Evolutionary conservation across 1,140 invertebrate species (phyloP).

Genomic region (Agrilus planipennis): DNA sequence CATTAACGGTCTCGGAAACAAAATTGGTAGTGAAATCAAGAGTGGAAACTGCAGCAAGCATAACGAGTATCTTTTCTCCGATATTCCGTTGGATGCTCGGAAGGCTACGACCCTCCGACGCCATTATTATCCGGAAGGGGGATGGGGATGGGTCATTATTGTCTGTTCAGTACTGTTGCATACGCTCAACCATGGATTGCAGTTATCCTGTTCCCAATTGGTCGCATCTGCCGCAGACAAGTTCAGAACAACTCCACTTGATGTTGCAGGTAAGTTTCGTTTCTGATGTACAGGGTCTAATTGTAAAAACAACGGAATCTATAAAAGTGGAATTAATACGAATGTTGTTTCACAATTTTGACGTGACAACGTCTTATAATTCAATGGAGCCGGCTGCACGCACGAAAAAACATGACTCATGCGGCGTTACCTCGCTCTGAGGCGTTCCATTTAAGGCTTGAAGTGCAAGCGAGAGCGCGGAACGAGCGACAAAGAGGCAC

Average conservation of each 20-base stretch:
- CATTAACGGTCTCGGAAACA: too few species aligned
- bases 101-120: constrained; percentile 33
- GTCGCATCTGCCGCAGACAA: constrained; percentile 19
- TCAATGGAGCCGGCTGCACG: too few species aligned
- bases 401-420: too few species aligned
- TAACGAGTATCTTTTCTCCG: constrained; percentile 17
- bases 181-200: constrained; percentile 51
- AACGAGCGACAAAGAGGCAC: too few species aligned
- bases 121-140: constrained; percentile 68
- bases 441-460: too few species aligned
- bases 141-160: constrained; percentile 69
- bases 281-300: neutral
- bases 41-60: constrained; percentile 12
- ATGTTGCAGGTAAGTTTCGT: constrained; percentile 25
- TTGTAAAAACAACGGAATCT: neutral
- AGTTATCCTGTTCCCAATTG: constrained; percentile 38
- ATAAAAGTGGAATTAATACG: too few species aligned
- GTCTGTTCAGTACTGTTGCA: constrained; percentile 52
- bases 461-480: too few species aligned
- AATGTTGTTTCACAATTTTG: too few species aligned
- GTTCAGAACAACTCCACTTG: constrained; percentile 21
- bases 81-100: constrained; percentile 26
- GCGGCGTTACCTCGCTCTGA: too few species aligned
- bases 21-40: neutral
- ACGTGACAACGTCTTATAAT: too few species aligned